Evolutionary conservation across 2,888 invertebrate genomes (phyloP).

Genomic region (Spisula solida): DNA sequence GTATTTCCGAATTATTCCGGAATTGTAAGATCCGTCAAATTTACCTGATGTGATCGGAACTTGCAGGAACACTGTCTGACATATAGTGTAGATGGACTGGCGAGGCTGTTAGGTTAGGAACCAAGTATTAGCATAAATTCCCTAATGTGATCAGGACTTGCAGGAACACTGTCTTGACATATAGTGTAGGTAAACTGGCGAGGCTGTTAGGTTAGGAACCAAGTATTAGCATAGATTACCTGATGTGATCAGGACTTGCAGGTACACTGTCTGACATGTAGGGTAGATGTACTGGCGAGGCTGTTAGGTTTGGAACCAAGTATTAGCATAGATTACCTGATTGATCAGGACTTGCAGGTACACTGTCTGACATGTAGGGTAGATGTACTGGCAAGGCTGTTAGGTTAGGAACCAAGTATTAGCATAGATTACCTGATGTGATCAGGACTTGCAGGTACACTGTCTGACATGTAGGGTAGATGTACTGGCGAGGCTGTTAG

Average conservation of each 20-base stretch:
- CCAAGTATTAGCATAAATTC: neutral
- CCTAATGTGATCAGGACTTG: constrained; percentile 68
- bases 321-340: constrained; percentile 44
- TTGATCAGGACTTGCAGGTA: constrained; percentile 70
- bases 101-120: neutral
- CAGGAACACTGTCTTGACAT: constrained; percentile 69
- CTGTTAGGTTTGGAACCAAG: neutral
- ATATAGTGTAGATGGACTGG: neutral
- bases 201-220: constrained; percentile 74
- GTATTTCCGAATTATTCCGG: too few relatives aligned
- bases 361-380: constrained; percentile 63
- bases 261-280: neutral
- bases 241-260: too few relatives aligned
- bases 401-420: constrained; percentile 73
- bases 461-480: neutral
- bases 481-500: neutral
- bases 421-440: too few relatives aligned
- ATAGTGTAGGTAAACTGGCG: constrained; percentile 69
- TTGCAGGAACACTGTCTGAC: neutral
- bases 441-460: too few relatives aligned
- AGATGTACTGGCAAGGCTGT: constrained; percentile 73
- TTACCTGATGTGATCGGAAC: too few relatives aligned
- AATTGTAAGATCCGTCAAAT: too few relatives aligned
- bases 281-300: neutral
- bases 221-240: too few relatives aligned